Evolutionary conservation across 1,140 invertebrate genomes (phyloP), one percentile per base, ranked within the genome.

Genomic region (Panagrolaimus sp.): DNA sequence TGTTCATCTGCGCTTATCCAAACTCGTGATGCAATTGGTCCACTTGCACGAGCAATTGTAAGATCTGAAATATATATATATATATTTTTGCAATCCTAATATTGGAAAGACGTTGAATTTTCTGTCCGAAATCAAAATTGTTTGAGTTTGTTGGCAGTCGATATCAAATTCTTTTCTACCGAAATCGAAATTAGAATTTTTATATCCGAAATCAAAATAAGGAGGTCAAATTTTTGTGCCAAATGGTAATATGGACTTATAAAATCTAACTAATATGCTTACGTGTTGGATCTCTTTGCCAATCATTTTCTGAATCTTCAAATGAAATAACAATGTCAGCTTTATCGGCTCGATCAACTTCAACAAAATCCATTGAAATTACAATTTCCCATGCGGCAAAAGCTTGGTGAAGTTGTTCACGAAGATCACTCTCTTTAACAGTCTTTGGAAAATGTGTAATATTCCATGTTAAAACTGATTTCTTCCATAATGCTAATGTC

Each of bases 291-390:
- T 57, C 51, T 25, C 27, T 13, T 27, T 57, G 51, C 51, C 51
- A 57, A 57, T 57, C 51, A 57, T 57, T 57, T 20, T 57, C 51
- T 2, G 27, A 57, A 16, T 57, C 20, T 57, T 57, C 51, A 57
- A 57, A 57, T 27, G 51, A 57, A 11, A 57, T 2, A 20, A 57
- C 51, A 23, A 57, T 57, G 20, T 57, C 51, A 13, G 51, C 51
- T 5, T 57, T 13, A 27, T 27, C 27, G 3, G 51, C 51, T 1
- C 20, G 9, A 27, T n/a, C 14, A 23, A 57, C 20, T 57, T 57
- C 51, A 27, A 23, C 13, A 27, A 57, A 57, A 57, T 27, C 27
- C 8, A 57, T 27, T 25, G 20, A 25, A n/a, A 57, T 16, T 3
- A 57, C 51, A 11, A 57, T 27, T 13, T 57, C 51, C 51, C 51